Conservation (phyloP, 2,113 vertebrate species). For the Eubucco bourcierii region DNA sequence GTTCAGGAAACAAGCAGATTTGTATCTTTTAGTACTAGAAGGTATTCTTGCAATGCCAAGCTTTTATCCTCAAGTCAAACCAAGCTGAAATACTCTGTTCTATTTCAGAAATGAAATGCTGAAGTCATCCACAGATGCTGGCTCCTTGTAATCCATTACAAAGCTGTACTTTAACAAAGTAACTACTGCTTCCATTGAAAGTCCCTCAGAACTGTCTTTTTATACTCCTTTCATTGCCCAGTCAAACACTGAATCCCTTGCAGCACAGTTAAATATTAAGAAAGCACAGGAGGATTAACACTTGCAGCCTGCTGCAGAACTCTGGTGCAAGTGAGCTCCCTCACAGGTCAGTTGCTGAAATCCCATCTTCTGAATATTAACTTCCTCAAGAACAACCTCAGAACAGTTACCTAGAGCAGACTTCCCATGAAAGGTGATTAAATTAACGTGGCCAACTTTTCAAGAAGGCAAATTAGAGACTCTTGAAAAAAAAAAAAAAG, state of each 20-base stretch:
- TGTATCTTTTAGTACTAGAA: background rate
- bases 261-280: background rate
- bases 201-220: background rate
- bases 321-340: background rate
- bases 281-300: background rate
- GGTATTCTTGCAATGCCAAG: background rate
- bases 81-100: background rate
- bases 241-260: background rate
- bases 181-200: background rate
- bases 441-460: background rate
- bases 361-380: rapidly evolving
- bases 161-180: background rate
- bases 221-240: background rate
- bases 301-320: background rate
- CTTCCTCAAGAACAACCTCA: background rate
- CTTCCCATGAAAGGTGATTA: background rate
- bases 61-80: background rate
- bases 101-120: background rate
- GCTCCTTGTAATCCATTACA: background rate
- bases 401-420: background rate
- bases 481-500: background rate
- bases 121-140: background rate
- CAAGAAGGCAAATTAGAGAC: background rate
- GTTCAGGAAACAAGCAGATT: background rate
- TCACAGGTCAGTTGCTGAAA: background rate